These are phyloP conservation scores for Bugulina stolonifera DNA, from an alignment of 2,888 invertebrate genomes.

Conservation along the genomic window DNA sequence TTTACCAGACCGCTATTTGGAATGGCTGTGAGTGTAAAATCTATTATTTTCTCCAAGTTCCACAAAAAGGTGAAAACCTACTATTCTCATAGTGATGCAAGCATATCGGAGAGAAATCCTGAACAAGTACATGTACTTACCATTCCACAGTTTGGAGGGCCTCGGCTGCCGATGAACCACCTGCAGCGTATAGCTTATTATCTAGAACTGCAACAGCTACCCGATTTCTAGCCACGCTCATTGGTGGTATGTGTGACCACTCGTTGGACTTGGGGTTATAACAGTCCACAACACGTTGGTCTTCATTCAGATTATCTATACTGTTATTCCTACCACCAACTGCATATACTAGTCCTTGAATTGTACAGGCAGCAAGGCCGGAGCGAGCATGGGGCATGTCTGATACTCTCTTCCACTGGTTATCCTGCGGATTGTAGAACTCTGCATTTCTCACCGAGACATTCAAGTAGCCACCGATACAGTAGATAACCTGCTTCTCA, in stretches of 20 bases:
- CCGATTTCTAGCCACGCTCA: constrained; percentile 80
- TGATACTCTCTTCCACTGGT: constrained; percentile 74
- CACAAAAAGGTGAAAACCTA: no score
- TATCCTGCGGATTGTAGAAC: constrained; percentile 79
- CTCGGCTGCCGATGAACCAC: constrained; percentile 77
- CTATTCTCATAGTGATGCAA: no score
- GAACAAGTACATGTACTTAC: no score
- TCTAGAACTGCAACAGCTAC: constrained; percentile 93
- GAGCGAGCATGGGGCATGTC: constrained; percentile 80
- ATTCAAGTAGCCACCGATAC: constrained; percentile 81
- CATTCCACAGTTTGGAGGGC: constrained; percentile 85
- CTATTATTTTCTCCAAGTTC: no score
- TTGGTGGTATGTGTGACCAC: constrained; percentile 72
- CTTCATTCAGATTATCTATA: constrained; percentile 62
- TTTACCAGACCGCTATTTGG: no score
- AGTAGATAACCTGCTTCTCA: constrained; percentile 81
- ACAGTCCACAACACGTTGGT: constrained; percentile 63
- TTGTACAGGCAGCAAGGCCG: constrained; percentile 57
- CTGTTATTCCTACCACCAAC: constrained; percentile 88
- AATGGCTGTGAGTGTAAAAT: no score
- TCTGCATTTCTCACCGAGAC: constrained; percentile 82
- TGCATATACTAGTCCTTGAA: constrained; percentile 72
- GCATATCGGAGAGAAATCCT: no score
- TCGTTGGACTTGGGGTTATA: constrained; percentile 79
- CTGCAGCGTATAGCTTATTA: constrained; percentile 81